phyloP scores from a whole-genome alignment of 2,888 invertebrate species.

The Platyscelio sp. region DNA sequence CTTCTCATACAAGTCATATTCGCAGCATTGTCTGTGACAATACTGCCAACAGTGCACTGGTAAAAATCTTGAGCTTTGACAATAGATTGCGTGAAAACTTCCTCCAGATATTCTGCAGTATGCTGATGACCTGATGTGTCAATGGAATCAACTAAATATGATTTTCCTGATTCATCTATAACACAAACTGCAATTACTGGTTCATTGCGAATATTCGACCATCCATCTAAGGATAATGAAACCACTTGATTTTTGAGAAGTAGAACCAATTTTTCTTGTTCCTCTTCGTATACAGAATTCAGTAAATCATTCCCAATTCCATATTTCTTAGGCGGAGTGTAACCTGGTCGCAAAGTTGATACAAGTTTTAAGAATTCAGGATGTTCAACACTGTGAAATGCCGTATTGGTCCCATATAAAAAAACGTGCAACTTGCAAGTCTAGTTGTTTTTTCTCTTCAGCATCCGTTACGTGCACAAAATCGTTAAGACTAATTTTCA shows the following conservation, averaged over 20 bases:
- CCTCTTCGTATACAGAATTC: not conserved
- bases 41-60: conserved; percentile 20
- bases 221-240: conserved; percentile 21
- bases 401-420: not conserved
- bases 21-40: conserved; percentile 30
- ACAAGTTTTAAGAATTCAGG: not conserved
- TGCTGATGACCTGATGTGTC: conserved; percentile 45
- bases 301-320: not conserved
- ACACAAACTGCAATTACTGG: conserved; percentile 40
- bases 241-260: conserved; percentile 8
- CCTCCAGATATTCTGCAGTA: conserved; percentile 42
- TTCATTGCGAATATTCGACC: conserved; percentile 31
- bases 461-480: too few species aligned
- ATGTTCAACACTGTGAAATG: not conserved
- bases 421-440: too few species aligned
- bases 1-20: conserved; percentile 12
- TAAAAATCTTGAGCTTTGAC: not conserved
- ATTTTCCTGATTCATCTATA: not conserved
- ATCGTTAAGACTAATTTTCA: too few species aligned
- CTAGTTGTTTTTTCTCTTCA: too few species aligned
- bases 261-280: not conserved
- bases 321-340: not conserved
- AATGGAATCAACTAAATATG: conserved; percentile 28
- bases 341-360: not conserved
- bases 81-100: conserved; percentile 13